Percentiles rank a stretch among this genome's conserved stretches.
Evolutionary conservation across 2,888 invertebrate genomes (phyloP).

Genomic region (Dolomedes plantarius): DNA sequence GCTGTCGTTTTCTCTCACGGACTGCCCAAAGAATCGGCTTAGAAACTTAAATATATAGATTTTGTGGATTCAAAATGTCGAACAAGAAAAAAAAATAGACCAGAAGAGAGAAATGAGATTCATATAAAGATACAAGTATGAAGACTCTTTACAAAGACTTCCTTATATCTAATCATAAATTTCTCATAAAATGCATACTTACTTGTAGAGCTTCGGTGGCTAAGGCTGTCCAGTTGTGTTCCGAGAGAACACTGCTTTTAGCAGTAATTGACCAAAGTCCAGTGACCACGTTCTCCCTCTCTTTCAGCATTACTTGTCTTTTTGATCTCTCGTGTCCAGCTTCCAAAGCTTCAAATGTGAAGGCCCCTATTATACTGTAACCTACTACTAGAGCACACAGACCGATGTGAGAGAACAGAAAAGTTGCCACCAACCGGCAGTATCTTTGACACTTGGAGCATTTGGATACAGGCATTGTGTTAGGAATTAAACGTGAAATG

Average conservation of each 20-base stretch:
- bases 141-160: too few relatives aligned
- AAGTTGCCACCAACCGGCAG: slow-evolving; percentile 88
- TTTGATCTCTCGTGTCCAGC: slow-evolving; percentile 73
- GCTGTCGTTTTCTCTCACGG: too few relatives aligned
- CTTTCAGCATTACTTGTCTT: slow-evolving; percentile 79
- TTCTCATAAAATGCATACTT: background rate
- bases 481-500: background rate
- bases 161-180: too few relatives aligned
- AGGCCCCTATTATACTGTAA: slow-evolving; percentile 91
- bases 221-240: slow-evolving; percentile 85
- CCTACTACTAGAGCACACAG: slow-evolving; percentile 91
- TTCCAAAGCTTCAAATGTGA: slow-evolving; percentile 88
- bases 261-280: slow-evolving; percentile 87
- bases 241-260: slow-evolving; percentile 83
- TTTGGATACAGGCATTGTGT: slow-evolving; percentile 10
- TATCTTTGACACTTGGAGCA: slow-evolving; percentile 81
- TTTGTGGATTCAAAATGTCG: too few relatives aligned
- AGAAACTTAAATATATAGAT: too few relatives aligned
- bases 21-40: too few relatives aligned
- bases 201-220: slow-evolving; percentile 78
- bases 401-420: slow-evolving; percentile 91
- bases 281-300: slow-evolving; percentile 81
- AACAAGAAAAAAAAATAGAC: too few relatives aligned
- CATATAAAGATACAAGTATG: too few relatives aligned
- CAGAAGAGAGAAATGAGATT: too few relatives aligned